Base-by-base conservation (phyloP, 2,797 vertebrate genomes). In the Nyctalus aviator region DNA sequence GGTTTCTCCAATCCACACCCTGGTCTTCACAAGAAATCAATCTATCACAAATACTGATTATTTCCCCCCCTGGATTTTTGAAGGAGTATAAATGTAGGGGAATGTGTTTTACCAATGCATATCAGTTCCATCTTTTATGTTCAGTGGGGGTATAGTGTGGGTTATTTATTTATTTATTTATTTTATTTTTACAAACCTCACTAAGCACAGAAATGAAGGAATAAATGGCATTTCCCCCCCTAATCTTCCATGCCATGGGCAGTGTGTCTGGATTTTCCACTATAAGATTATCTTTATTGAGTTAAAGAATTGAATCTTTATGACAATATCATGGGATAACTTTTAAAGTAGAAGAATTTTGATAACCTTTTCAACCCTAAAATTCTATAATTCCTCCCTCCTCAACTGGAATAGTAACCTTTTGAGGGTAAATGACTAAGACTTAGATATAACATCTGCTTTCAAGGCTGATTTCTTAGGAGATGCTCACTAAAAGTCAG, bases 1-100 rank as follows among this genome's bases (percentile, higher is more conserved):
- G 44, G 8, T 8, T 62, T 66, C 37, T 57, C 30, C 1, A 0
- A 0, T 10, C 1, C 17, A 5, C 1, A 0, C 4, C 7, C 0
- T 5, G 5, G 32, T 46, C 44, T 57, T 84, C 17, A 37, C n/a
- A 15, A 30, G 13, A 77, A 75, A 69, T 66, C 10, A 20, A 1
- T 25, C 3, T 7, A 18, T 6, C 3, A 14, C 13, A 46, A 30
- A 85, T 48, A 48, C 0, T 1, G 66, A 71, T 59, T n/a, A n/a
- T 71, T 57, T 82, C 64, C 75, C 41, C 78, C 41, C 27, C n/a
- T n/a, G 62, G 68, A 37, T 79, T 95, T 90, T 41, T 15, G 6
- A 69, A 25, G 23, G 20, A 32, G 15, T 57, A 15, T 32, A 55
- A 75, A 23, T n/a, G 41, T 8, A 66, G 37, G 25, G n/a, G 23